Conservation (phyloP, 1,140 invertebrate genomes). For the Rhyacophila brunnea region DNA sequence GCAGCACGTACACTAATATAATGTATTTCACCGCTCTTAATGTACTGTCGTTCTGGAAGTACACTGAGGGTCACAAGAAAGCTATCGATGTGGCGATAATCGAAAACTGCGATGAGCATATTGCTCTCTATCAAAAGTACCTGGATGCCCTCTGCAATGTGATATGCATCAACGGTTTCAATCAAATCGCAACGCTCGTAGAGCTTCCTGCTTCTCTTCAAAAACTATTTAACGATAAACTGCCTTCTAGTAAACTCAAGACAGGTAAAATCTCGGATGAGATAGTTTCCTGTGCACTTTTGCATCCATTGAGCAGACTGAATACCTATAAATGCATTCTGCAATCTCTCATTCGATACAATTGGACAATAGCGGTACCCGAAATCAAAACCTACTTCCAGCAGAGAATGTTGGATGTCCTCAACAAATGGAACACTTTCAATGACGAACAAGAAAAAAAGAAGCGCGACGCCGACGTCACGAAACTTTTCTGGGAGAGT, state of each 20-base stretch:
- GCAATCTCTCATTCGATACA: conserved; percentile 48
- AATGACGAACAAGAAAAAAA: conserved; percentile 62
- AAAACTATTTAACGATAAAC: conserved; percentile 59
- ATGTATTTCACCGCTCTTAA: conserved; percentile 68
- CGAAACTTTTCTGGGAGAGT: conserved; percentile 75
- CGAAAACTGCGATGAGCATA: conserved; percentile 69
- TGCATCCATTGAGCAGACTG: conserved; percentile 59
- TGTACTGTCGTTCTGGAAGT: conserved; percentile 64
- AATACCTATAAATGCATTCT: conserved; percentile 58
- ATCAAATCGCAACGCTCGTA: conserved; percentile 62
- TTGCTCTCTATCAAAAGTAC: conserved; percentile 72
- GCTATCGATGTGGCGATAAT: conserved; percentile 68
- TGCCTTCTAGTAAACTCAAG: conserved; percentile 55
- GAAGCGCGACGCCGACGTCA: conserved; percentile 66
- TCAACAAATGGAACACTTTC: conserved; percentile 60
- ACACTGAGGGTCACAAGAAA: conserved; percentile 61
- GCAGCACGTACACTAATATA: conserved; percentile 66
- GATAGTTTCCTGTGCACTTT: conserved; percentile 57
- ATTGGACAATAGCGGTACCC: conserved; percentile 43
- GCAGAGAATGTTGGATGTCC: conserved; percentile 49
- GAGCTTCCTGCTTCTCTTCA: conserved; percentile 60
- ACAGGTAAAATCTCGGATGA: conserved; percentile 58
- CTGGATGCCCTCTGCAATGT: conserved; percentile 72
- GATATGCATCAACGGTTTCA: conserved; percentile 70
- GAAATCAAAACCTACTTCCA: conserved; percentile 44